Evolutionary conservation across 2,113 vertebrate genomes (phyloP), one percentile per base, ranked within the genome.

Genomic region (Columbina picui): DNA sequence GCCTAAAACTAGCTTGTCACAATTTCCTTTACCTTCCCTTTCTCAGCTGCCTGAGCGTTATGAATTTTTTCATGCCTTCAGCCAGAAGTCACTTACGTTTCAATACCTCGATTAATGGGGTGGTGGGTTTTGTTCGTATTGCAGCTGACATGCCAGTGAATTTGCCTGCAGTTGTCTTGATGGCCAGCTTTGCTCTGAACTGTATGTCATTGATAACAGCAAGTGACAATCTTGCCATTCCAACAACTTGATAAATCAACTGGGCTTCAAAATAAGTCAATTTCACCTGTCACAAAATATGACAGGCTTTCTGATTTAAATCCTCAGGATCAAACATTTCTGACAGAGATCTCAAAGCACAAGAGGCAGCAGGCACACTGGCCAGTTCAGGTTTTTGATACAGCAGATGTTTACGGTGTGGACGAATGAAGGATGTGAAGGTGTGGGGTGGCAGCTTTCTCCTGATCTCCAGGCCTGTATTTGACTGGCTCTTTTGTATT

Each of bases 211-310:
- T 0, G 7, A 82, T 94, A 96, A 96, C 59, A 94, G 20, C 71
- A 92, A 96, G 90, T 84, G 96, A 95, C 93, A 96, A 90, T 93
- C 92, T 86, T 74, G 52, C 78, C 74, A 70, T 89, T 93, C 70
- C 68, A 67, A 83, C 74, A 67, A 87, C 73, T 85, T 91, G 92
- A 94, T 93, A 95, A 96, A 97, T 95, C 9, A 55, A 78, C 60
- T 21, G 8, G 29, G 18, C 90, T 92, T 97, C 90, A 80, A 83
- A 96, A 93, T 81, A 88, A 87, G 75, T 90, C 94, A 75, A 9
- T 92, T 94, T 85, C 21, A 81, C 75, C 84, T 92, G 80, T 87
- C 93, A 86, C 52, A 63, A 63, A 90, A 87, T 2, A 10, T 81
- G 91, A 25, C 68, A 84, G 59, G 32, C 41, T 87, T 88, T 95